phyloP scores from a whole-genome alignment of 2,888 invertebrate genomes.

The Hirtodrosophila histrioides region DNA sequence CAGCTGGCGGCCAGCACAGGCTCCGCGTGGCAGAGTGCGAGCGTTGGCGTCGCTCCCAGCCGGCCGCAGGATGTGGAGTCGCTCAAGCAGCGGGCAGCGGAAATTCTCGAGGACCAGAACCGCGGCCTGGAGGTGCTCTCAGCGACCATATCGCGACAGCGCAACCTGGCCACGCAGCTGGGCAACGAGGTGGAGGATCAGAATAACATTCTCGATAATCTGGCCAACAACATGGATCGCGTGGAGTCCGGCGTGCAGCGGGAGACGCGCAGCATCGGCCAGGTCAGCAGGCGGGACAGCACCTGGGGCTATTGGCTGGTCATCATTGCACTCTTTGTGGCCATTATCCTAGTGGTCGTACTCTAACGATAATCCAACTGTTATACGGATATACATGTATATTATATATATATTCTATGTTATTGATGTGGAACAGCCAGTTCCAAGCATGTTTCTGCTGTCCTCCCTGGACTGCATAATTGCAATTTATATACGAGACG shows the following conservation, averaged over 20 bases:
- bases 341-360: conserved; percentile 87
- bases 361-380: conserved; percentile 48
- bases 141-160: conserved; percentile 90
- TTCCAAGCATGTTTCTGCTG: conserved; percentile 8
- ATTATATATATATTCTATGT: conserved; percentile 10
- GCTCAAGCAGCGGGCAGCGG: conserved; percentile 86
- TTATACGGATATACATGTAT: conserved; percentile 4
- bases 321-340: conserved; percentile 88
- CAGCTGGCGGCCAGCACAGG: conserved; percentile 54
- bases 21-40: conserved; percentile 53
- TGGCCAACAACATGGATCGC: conserved; percentile 89
- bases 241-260: conserved; percentile 88
- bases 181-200: conserved; percentile 91
- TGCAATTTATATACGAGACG: neutral
- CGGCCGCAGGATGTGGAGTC: conserved; percentile 84
- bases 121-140: conserved; percentile 90
- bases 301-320: conserved; percentile 91
- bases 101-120: conserved; percentile 90
- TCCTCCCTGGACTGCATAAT: neutral
- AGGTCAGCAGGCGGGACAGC: conserved; percentile 88
- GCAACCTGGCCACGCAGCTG: conserved; percentile 90
- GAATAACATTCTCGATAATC: conserved; percentile 91
- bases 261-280: conserved; percentile 88
- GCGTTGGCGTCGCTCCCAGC: conserved; percentile 77
- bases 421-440: neutral